Evolutionary conservation across 2,797 vertebrate species (phyloP).

Genomic region (Coracias cyanogaster): DNA sequence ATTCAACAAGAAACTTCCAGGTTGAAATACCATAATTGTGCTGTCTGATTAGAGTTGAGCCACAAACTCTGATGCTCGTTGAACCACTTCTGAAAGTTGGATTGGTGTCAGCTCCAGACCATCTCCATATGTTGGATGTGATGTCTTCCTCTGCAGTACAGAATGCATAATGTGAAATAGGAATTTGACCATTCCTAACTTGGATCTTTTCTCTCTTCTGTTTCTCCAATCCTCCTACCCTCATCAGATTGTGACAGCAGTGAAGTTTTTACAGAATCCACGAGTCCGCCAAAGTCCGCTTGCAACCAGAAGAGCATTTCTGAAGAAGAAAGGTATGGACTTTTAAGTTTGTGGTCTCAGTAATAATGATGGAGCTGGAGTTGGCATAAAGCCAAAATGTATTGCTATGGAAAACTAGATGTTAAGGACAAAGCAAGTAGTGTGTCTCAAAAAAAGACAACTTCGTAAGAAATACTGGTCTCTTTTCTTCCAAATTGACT

Average conservation of each 20-base stretch:
- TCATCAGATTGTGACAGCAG: conserved; percentile 91
- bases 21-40: neutral
- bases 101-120: neutral
- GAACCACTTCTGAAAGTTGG: neutral
- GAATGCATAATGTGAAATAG: neutral
- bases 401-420: neutral
- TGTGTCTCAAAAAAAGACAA: neutral
- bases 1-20: neutral
- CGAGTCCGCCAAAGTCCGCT: conserved; percentile 94
- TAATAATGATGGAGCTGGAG: neutral
- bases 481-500: neutral
- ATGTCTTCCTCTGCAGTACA: neutral
- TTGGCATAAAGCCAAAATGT: neutral
- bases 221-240: conserved; percentile 23
- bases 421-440: neutral
- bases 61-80: neutral
- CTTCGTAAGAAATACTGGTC: neutral
- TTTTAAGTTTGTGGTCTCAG: neutral
- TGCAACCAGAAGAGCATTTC: conserved; percentile 90
- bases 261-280: conserved; percentile 96
- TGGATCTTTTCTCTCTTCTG: conserved; percentile 37
- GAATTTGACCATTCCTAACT: neutral
- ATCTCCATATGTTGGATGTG: neutral
- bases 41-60: neutral
- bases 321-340: conserved; percentile 96